Percentiles rank a stretch among this genome's conserved stretches.
Evolutionary conservation across 2,888 invertebrate species (phyloP).

Genomic region (Aleiodes leptofemur): DNA sequence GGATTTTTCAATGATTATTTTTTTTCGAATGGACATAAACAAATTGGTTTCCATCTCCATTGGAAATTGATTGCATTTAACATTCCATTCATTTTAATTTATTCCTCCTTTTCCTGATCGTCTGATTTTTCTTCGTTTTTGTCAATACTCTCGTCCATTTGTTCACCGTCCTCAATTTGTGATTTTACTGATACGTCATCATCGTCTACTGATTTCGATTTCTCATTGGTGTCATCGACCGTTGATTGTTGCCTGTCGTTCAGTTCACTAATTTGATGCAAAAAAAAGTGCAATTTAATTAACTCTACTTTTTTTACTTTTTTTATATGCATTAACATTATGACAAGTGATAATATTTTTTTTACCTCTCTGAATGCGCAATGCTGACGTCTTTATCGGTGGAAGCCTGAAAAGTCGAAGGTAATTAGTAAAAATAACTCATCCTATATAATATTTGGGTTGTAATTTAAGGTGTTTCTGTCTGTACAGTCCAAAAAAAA

Average conservation of each 20-base stretch:
- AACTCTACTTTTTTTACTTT: too few species aligned
- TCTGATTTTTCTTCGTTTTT: slow-evolving; percentile 70
- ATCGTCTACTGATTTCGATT: slow-evolving; percentile 29
- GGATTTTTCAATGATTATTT: background rate
- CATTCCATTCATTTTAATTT: slow-evolving; percentile 50
- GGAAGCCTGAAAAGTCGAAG: slow-evolving; percentile 66
- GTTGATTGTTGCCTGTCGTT: slow-evolving; percentile 65
- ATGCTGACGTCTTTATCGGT: slow-evolving; percentile 69
- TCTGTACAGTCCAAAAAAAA: too few species aligned
- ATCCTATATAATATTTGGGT: background rate
- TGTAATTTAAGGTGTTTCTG: background rate
- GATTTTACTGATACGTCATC: slow-evolving; percentile 20
- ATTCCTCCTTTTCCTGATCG: slow-evolving; percentile 72
- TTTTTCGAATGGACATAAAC: background rate
- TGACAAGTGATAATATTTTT: slow-evolving; percentile 3
- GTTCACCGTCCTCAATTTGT: slow-evolving; percentile 65
- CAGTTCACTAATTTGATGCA: slow-evolving; percentile 57
- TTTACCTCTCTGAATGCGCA: slow-evolving; percentile 66
- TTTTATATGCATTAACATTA: too few species aligned
- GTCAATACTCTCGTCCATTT: slow-evolving; percentile 68
- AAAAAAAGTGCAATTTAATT: slow-evolving; percentile 12
- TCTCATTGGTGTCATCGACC: slow-evolving; percentile 43
- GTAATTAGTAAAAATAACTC: background rate
- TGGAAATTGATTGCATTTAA: slow-evolving; percentile 25
- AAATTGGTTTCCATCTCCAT: background rate